These are phyloP conservation scores for Podarcis muralis DNA, from an alignment of 2,113 vertebrate species.

Conservation along the genomic window DNA sequence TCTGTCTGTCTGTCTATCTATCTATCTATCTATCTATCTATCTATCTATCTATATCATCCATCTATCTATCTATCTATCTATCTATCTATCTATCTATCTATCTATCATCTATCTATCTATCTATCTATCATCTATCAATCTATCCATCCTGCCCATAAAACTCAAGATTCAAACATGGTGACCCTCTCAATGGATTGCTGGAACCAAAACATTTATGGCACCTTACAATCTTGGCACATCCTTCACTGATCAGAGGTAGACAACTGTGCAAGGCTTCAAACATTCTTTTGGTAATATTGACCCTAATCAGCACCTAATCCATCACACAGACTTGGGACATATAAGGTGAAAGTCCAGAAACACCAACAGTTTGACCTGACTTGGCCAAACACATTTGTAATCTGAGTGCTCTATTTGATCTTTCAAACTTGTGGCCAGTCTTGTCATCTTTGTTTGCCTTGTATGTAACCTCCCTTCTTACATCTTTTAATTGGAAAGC, in stretches of 20 bases:
- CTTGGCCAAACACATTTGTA: constrained; percentile 57
- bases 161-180: neutral
- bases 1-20: too few relatives aligned
- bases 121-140: too few relatives aligned
- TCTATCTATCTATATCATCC: too few relatives aligned
- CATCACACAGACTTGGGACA: constrained; percentile 45
- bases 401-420: constrained; percentile 45
- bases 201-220: neutral
- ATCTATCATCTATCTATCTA: too few relatives aligned
- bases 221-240: neutral
- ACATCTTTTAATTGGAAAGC: constrained; percentile 24
- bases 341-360: constrained; percentile 42
- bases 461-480: constrained; percentile 21
- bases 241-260: constrained; percentile 1
- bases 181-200: neutral
- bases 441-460: constrained; percentile 35
- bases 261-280: constrained; percentile 24
- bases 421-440: constrained; percentile 38
- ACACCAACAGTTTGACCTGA: constrained; percentile 55
- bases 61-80: too few relatives aligned
- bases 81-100: too few relatives aligned
- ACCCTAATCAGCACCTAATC: constrained; percentile 49
- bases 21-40: neutral
- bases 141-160: neutral
- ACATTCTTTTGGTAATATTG: constrained; percentile 26